phyloP scores from a whole-genome alignment of 2,888 invertebrate genomes.

The Acanthosoma haemorrhoidale region DNA sequence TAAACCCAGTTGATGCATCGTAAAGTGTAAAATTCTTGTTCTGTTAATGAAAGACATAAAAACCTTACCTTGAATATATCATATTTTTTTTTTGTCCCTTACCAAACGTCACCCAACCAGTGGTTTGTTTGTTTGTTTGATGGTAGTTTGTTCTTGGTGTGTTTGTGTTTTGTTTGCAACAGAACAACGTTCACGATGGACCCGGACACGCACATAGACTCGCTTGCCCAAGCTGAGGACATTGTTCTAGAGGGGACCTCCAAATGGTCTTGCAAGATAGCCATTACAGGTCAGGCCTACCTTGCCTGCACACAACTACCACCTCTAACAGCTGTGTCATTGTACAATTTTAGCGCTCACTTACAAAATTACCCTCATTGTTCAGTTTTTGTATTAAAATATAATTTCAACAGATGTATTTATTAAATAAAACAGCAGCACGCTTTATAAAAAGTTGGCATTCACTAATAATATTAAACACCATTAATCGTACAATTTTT shows the following conservation, averaged over 20 bases:
- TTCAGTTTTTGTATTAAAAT: background rate
- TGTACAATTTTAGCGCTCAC: constrained; percentile 33
- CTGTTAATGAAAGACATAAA: constrained; percentile 6
- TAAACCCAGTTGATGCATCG: constrained; percentile 17
- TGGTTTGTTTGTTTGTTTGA: constrained; percentile 32
- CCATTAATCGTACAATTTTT: background rate
- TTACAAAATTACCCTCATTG: background rate
- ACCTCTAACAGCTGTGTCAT: constrained; percentile 35
- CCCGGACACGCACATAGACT: constrained; percentile 95
- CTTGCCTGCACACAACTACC: constrained; percentile 23
- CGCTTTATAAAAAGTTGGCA: constrained; percentile 2
- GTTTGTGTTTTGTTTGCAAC: constrained; percentile 50
- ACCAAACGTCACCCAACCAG: constrained; percentile 24
- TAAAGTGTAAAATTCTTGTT: constrained; percentile 21
- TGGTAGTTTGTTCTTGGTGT: constrained; percentile 44
- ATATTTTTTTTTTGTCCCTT: constrained; percentile 51
- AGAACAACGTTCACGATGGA: constrained; percentile 97
- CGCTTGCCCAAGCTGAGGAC: constrained; percentile 94
- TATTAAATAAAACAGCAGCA: background rate
- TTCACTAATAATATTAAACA: constrained; percentile 9
- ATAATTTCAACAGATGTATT: background rate
- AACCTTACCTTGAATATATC: constrained; percentile 42
- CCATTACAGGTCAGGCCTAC: constrained; percentile 81
- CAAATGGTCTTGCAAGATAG: constrained; percentile 99
- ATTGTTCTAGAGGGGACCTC: constrained; percentile 98